phyloP scores from a whole-genome alignment of 2,888 invertebrate species.

The Noctua janthina region DNA sequence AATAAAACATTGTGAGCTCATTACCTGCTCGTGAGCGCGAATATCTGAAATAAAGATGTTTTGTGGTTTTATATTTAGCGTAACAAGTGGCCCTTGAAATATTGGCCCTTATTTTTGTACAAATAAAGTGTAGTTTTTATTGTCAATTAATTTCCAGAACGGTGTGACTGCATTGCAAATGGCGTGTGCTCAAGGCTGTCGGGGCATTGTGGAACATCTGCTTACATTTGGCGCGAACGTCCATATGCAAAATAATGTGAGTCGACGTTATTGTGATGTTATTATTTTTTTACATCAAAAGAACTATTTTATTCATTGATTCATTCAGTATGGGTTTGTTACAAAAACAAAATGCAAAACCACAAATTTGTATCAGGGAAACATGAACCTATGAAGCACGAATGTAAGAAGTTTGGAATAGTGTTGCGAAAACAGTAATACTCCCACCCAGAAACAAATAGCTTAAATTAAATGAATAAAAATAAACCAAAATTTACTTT shows the following conservation, averaged over 20 bases:
- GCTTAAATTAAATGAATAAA: no score
- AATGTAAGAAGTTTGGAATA: background rate
- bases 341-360: background rate
- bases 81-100: conserved; percentile 2
- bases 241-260: conserved; percentile 92
- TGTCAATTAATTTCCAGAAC: conserved; percentile 84
- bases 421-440: background rate
- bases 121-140: conserved; percentile 17
- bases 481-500: background rate
- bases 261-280: conserved; percentile 53
- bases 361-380: conserved; percentile 23
- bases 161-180: conserved; percentile 93
- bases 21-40: conserved; percentile 42
- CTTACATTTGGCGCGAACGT: conserved; percentile 92
- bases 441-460: background rate
- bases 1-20: conserved; percentile 67
- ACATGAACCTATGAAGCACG: conserved; percentile 9
- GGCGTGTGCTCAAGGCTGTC: conserved; percentile 93
- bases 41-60: conserved; percentile 35
- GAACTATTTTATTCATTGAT: background rate
- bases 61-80: conserved; percentile 26
- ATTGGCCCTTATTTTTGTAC: background rate
- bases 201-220: conserved; percentile 92
- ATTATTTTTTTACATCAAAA: background rate
- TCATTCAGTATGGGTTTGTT: background rate